Base-by-base conservation (phyloP, 1,140 invertebrate genomes). In the Diuraphis noxia region DNA sequence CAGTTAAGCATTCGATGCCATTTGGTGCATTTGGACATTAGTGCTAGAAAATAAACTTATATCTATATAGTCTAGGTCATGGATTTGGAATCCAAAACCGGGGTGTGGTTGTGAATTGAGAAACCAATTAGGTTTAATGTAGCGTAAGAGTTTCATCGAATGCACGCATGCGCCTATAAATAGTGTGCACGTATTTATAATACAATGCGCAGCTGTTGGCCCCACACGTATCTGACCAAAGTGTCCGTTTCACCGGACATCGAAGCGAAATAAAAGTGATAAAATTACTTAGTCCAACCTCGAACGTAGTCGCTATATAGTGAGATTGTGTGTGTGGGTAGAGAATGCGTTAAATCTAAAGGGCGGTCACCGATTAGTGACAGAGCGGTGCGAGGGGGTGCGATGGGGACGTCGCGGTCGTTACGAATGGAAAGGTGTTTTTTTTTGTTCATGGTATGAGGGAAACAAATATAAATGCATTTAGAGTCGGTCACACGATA, bases 101-200 rank as follows among this genome's bases (percentile, higher is more conserved):
- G 81, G 81, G 81, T 43, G 82, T 21, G 82, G 40, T 84, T 43
- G 7, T 43, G 40, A n/a, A 43, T 84, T 43, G 82, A 43, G 34
- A 84, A 84, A 43, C 82, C 41, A 43, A 84, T 84, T 43, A 84
- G 82, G 41, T 46, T 84, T 43, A 84, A 84, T 84, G 82, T 84
- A 84, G 40, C n/a, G 34, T 79, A 36, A 79, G 34, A 34, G 72
- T 79, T 79, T 79, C 34, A 36, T 79, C 72, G 34, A 7, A 21
- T 36, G 36, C 72, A 36, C 72, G 72, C 72, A 36, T 40, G 79
- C 38, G 21, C 34, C 34, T 23, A 0, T 38, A 81, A 23, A 77
- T 81, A 81, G 19, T 81, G 34, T 40, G 38, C 36, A 30, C 38
- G 36, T 40, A 81, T 40, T 72, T n/a, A 5, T n/a, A 72, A 72